phyloP scores from a whole-genome alignment of 1,140 invertebrate species.

The Anoplolepis gracilipes region DNA sequence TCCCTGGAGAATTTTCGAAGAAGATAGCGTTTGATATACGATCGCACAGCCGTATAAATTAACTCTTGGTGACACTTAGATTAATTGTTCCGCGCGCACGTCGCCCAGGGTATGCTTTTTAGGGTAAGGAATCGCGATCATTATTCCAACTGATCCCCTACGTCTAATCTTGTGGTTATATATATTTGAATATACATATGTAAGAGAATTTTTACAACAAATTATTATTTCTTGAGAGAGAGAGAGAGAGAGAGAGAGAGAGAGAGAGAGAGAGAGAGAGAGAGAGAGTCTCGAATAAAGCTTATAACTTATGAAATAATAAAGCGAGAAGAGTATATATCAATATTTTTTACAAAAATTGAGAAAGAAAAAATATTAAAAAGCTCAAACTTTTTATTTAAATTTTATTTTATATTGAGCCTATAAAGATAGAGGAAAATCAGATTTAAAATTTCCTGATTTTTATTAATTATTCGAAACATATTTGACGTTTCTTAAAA shows the following conservation, averaged over 20 bases:
- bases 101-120: conserved; percentile 62
- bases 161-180: conserved; percentile 6
- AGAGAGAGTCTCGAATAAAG: neutral
- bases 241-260: no score
- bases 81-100: conserved; percentile 80
- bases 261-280: no score
- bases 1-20: conserved; percentile 75
- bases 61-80: conserved; percentile 81
- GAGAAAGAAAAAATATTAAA: neutral
- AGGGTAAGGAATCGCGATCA: conserved; percentile 68
- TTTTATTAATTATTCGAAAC: neutral
- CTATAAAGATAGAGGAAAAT: neutral
- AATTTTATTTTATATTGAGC: neutral
- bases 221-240: neutral
- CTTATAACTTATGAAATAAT: neutral
- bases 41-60: conserved; percentile 80
- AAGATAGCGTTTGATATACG: conserved; percentile 78
- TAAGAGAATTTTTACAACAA: neutral
- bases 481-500: neutral
- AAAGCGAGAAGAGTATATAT: neutral
- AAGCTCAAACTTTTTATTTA: neutral
- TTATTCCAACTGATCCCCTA: conserved; percentile 72
- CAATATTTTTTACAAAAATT: neutral
- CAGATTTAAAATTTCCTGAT: neutral
- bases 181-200: conserved; percentile 41